Evolutionary conservation across 2,888 invertebrate species (phyloP), one percentile per base, ranked within the genome.

Genomic region (Acrobasis suavella): DNA sequence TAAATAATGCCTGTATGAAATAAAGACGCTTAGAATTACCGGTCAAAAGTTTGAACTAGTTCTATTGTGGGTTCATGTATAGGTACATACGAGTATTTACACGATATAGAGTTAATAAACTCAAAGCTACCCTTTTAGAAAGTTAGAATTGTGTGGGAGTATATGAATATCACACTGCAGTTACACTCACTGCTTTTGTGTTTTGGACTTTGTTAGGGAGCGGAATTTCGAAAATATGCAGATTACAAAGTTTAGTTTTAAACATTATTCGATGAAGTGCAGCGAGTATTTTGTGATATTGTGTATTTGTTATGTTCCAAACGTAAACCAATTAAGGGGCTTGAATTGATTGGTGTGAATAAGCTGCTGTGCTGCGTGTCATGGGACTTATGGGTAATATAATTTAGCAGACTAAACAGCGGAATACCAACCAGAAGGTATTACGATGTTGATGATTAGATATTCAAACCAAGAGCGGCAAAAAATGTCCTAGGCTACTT

Each of bases 121-220:
- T 16, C 22, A 42, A 10, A 42, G 42, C 22, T 56, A 42, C 56
- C 22, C 10, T 14, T 42, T 56, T 39, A 56, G 37, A 59, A 59
- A 49, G 58, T 59, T 59, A 50, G 15, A 9, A 59, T 46, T 37
- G 46, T 58, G 39, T 6, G 42, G 56, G 42, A 56, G 46, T 56
- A 56, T 17, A 10, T 56, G 42, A 42, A 17, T 16, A 39, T 17
- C 12, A 56, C 56, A 17, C 42, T 37, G 39, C 56, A n/a, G n/a
- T n/a, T n/a, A n/a, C n/a, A 17, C 22, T 52, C 54, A 14, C 51
- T 22, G 22, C 42, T 32, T 46, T 61, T 52, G 61, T 46, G 46
- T 32, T 50, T 54, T n/a, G 22, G 46, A 54, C 22, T n/a, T n/a
- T 38, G 46, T 46, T 54, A 56, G 42, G 14, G 15, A 42, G 17